Conservation (phyloP, 2,797 vertebrate genomes). For the Anas georgica region DNA sequence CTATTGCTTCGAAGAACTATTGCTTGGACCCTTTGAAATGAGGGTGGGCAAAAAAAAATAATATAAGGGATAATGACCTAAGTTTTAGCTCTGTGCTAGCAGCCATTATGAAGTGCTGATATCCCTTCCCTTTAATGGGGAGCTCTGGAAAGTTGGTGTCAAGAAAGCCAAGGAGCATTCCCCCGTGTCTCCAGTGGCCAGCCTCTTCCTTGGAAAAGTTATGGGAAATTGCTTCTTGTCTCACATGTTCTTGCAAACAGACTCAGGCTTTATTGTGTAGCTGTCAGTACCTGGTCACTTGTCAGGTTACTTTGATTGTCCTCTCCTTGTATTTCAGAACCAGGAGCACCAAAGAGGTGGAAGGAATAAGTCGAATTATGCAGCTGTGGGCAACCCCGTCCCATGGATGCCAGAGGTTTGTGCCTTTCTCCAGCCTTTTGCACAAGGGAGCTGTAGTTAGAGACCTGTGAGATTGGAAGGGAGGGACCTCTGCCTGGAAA, state of each 20-base stretch:
- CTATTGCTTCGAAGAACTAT: neutral
- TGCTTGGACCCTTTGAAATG: neutral
- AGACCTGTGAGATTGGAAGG: neutral
- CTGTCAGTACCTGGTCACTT: neutral
- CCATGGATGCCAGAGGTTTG: conserved; percentile 77
- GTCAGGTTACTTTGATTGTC: neutral
- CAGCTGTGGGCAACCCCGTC: conserved; percentile 50
- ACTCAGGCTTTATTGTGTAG: neutral
- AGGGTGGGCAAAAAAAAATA: neutral
- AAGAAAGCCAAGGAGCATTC: neutral
- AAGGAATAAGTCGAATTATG: conserved; percentile 26
- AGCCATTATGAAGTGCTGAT: neutral
- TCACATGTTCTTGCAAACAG: neutral
- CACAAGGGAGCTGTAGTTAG: neutral
- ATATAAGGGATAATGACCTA: neutral
- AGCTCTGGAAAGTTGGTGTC: neutral
- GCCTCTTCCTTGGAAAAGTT: neutral
- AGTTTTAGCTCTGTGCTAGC: neutral
- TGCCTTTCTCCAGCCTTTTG: neutral
- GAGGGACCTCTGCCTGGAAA: neutral
- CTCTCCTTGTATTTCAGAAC: conserved; percentile 54
- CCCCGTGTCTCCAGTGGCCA: neutral
- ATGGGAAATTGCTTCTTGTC: neutral
- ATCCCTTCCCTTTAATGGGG: neutral
- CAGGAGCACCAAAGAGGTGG: conserved; percentile 1